phyloP scores from a whole-genome alignment of 2,888 invertebrate species.

The Agapostemon virescens region DNA sequence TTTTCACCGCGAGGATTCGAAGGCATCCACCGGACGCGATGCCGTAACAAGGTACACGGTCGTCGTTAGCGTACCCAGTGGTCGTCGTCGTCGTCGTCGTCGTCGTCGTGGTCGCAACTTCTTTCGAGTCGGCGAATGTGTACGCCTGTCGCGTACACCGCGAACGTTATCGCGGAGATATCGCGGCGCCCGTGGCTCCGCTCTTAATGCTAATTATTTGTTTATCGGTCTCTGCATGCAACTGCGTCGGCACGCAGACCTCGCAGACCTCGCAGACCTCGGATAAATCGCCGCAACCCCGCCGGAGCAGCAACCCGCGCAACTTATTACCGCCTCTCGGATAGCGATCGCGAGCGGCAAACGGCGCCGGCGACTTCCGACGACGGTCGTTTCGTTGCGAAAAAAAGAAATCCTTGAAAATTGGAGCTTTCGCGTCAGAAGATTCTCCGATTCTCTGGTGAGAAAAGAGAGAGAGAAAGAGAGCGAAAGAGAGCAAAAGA shows the following conservation, averaged over 20 bases:
- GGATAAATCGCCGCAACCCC: constrained; percentile 65
- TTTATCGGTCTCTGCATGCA: constrained; percentile 73
- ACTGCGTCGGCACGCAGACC: constrained; percentile 57
- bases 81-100: background rate
- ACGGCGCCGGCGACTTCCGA: constrained; percentile 22
- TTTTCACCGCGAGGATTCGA: background rate
- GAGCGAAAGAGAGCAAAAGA: background rate
- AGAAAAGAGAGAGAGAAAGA: background rate
- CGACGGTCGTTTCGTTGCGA: background rate
- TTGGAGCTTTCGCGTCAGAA: background rate
- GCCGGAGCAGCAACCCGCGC: constrained; percentile 31
- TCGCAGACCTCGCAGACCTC: constrained; percentile 46
- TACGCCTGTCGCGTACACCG: background rate
- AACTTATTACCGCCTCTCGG: constrained; percentile 38
- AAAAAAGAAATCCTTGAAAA: background rate
- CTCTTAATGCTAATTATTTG: constrained; percentile 75
- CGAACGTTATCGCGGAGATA: constrained; percentile 58
- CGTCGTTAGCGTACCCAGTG: background rate
- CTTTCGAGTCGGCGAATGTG: background rate
- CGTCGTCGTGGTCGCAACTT: background rate
- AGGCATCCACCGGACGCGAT: background rate
- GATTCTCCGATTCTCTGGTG: background rate
- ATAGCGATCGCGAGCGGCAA: constrained; percentile 53
- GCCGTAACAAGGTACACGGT: background rate
- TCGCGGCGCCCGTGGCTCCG: constrained; percentile 61